These are phyloP conservation scores for Drosophila ustulata DNA, from an alignment of 2,888 invertebrate genomes.

Conservation along the genomic window DNA sequence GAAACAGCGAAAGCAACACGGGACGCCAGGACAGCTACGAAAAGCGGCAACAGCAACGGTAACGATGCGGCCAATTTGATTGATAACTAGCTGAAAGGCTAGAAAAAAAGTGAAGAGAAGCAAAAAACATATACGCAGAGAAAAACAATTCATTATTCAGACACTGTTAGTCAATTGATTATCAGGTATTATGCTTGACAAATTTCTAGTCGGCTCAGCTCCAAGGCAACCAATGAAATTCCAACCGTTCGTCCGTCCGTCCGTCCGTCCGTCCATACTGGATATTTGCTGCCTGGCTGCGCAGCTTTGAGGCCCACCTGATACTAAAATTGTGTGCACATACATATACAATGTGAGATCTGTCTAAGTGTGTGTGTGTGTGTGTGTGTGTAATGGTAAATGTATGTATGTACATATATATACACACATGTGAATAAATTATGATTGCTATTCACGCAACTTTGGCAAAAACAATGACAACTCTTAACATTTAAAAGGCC, in stretches of 20 bases:
- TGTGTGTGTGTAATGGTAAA: background rate
- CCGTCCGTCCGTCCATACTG: constrained; percentile 17
- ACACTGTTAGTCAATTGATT: constrained; percentile 74
- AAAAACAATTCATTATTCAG: constrained; percentile 70
- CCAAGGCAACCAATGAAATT: constrained; percentile 51
- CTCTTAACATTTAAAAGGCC: constrained; percentile 71
- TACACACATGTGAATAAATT: constrained; percentile 65
- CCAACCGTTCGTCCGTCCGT: background rate
- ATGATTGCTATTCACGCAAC: constrained; percentile 69
- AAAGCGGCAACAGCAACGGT: constrained; percentile 1
- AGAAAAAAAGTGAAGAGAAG: background rate
- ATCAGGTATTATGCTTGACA: constrained; percentile 73
- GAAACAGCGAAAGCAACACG: background rate
- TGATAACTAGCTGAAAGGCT: constrained; percentile 52
- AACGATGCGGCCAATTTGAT: constrained; percentile 59
- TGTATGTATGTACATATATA: constrained; percentile 22
- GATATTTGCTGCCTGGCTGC: constrained; percentile 53
- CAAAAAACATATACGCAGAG: constrained; percentile 8
- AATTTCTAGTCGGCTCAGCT: constrained; percentile 39
- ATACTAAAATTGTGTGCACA: constrained; percentile 28
- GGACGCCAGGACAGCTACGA: background rate
- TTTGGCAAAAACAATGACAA: constrained; percentile 78
- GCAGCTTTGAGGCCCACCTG: constrained; percentile 31
- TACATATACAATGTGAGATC: background rate
- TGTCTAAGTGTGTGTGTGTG: background rate